Conservation (phyloP, 2,113 vertebrate genomes). For the Chinchilla lanigera region DNA sequence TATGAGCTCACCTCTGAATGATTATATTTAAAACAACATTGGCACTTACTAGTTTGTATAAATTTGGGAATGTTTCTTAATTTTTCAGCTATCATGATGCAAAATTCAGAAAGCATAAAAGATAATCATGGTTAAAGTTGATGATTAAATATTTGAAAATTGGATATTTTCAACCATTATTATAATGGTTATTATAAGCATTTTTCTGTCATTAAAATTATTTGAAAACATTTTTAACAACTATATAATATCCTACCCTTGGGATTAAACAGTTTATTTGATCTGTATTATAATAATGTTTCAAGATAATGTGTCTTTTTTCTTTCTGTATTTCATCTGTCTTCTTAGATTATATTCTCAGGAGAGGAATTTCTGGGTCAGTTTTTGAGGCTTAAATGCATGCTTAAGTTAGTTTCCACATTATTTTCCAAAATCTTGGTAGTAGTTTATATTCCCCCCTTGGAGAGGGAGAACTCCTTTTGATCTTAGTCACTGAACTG, state of each 20-base stretch:
- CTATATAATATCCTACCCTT: not conserved
- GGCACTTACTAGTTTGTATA: not conserved
- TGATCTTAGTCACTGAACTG: not conserved
- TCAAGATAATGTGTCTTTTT: not conserved
- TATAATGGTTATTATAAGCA: not conserved
- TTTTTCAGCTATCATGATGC: not conserved
- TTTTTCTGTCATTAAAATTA: constrained; percentile 36
- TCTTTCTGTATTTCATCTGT: not conserved
- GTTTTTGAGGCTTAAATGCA: constrained; percentile 15
- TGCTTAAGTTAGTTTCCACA: not conserved
- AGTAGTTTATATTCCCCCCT: constrained; percentile 4
- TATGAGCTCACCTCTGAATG: not conserved
- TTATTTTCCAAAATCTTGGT: constrained; percentile 43
- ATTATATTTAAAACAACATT: constrained; percentile 32
- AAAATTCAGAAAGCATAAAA: constrained; percentile 28
- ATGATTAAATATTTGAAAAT: constrained; percentile 37
- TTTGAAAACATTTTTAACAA: constrained; percentile 36
- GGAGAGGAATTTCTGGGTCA: constrained; percentile 14
- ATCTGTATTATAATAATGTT: constrained; percentile 22
- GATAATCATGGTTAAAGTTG: not conserved
- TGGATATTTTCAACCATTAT: not conserved
- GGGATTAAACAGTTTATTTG: not conserved
- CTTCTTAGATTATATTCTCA: constrained; percentile 49
- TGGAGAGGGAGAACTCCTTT: not conserved
- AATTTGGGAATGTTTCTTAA: constrained; percentile 10